These are phyloP conservation scores for Alcis repandata DNA, from an alignment of 2,888 invertebrate species.

Conservation along the genomic window DNA sequence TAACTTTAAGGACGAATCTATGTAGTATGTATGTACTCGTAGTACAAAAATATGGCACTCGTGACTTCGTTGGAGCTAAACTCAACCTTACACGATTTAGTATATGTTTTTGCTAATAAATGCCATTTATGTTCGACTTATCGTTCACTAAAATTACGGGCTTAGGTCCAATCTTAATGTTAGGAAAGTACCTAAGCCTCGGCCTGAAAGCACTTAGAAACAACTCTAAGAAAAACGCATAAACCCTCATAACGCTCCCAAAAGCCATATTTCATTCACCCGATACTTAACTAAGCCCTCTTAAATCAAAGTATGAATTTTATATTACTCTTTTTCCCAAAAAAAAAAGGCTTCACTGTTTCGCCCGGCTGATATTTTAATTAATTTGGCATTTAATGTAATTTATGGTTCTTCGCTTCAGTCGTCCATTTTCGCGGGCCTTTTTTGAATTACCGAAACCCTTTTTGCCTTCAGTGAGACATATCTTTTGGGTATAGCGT, in stretches of 20 bases:
- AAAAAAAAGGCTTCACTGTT: conserved; percentile 36
- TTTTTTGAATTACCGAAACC: conserved; percentile 55
- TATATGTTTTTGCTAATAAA: too few relatives aligned
- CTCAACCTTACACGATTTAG: too few relatives aligned
- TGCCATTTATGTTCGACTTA: background rate
- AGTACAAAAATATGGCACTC: too few relatives aligned
- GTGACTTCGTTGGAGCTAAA: too few relatives aligned
- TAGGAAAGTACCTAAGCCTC: background rate
- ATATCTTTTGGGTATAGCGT: conserved; percentile 23
- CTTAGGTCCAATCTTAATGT: background rate
- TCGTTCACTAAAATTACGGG: background rate
- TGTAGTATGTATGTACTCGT: too few relatives aligned
- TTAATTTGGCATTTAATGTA: conserved; percentile 54
- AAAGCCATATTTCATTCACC: conserved; percentile 34
- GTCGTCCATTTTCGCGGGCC: conserved; percentile 42
- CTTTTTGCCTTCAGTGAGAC: conserved; percentile 41
- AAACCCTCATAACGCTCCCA: conserved; percentile 19
- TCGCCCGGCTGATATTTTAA: conserved; percentile 43
- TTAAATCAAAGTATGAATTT: conserved; percentile 42
- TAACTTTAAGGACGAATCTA: too few relatives aligned
- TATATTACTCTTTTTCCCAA: conserved; percentile 37
- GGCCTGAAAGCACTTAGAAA: conserved; percentile 10
- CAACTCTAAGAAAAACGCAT: conserved; percentile 10
- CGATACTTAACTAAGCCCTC: conserved; percentile 33
- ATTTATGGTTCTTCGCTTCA: conserved; percentile 67